phyloP scores from a whole-genome alignment of 2,888 invertebrate species.

The Drosophila buzzatii region DNA sequence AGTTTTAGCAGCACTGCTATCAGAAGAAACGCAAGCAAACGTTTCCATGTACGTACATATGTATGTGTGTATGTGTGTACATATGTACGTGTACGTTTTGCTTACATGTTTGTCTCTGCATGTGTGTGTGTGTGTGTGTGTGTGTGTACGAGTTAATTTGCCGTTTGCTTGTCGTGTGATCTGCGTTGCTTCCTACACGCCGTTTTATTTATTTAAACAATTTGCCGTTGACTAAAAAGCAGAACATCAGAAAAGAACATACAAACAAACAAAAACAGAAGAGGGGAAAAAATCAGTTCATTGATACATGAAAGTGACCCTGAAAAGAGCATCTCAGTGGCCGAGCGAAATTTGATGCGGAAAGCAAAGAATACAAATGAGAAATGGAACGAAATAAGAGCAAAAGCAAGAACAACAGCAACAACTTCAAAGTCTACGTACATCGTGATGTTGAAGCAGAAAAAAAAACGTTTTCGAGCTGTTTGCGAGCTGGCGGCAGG shows the following conservation, averaged over 20 bases:
- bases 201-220: conserved; percentile 75
- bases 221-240: conserved; percentile 61
- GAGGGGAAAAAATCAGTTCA: conserved; percentile 56
- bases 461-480: conserved; percentile 4
- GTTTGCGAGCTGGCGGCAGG: conserved; percentile 14
- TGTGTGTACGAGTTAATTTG: conserved; percentile 56
- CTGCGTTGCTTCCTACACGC: conserved; percentile 84
- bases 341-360: conserved; percentile 37
- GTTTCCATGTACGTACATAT: neutral
- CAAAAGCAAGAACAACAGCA: conserved; percentile 3
- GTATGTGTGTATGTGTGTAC: no score
- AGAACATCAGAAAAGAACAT: conserved; percentile 27
- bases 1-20: conserved; percentile 35
- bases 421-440: conserved; percentile 13
- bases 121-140: conserved; percentile 21
- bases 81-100: neutral
- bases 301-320: conserved; percentile 73
- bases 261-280: conserved; percentile 16
- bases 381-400: conserved; percentile 7
- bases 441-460: conserved; percentile 3
- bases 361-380: conserved; percentile 20
- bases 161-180: conserved; percentile 62
- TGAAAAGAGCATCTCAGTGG: conserved; percentile 60
- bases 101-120: neutral
- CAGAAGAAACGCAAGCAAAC: conserved; percentile 12